Conservation (phyloP, 2,113 vertebrate genomes). For the Thalassoma bifasciatum region DNA sequence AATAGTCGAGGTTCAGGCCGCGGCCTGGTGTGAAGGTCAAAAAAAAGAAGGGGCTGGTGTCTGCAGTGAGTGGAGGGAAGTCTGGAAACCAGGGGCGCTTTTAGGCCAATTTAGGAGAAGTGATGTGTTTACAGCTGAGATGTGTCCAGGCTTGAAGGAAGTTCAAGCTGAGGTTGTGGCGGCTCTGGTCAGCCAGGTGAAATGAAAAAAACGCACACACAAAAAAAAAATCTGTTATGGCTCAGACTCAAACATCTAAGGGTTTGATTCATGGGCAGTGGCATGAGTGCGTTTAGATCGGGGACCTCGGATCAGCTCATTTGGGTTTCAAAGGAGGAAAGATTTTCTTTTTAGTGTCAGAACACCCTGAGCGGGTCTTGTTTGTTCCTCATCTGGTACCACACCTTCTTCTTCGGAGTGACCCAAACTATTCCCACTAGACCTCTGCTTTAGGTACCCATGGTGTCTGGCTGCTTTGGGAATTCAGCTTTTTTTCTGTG, state of each 20-base stretch:
- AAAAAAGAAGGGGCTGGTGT: conserved; percentile 50
- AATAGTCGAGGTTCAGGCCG: conserved; percentile 66
- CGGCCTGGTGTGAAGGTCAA: conserved; percentile 70
- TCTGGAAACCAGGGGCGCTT: conserved; percentile 62
- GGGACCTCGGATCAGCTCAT: conserved; percentile 60
- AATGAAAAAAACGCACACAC: neutral
- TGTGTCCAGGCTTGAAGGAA: conserved; percentile 52
- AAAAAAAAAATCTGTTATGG: conserved; percentile 27
- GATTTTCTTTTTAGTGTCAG: conserved; percentile 66
- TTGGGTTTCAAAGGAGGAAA: conserved; percentile 75
- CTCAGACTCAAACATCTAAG: conserved; percentile 45
- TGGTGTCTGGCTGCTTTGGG: conserved; percentile 46
- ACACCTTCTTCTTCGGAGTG: conserved; percentile 46
- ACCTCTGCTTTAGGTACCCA: conserved; percentile 30
- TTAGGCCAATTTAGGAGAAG: conserved; percentile 68
- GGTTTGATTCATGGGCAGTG: conserved; percentile 51
- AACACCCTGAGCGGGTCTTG: conserved; percentile 33
- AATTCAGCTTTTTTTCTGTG: conserved; percentile 52
- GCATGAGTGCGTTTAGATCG: conserved; percentile 33
- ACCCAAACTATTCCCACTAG: conserved; percentile 69
- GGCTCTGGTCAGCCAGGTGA: conserved; percentile 20
- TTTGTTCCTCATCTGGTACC: conserved; percentile 56
- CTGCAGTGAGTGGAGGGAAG: conserved; percentile 46
- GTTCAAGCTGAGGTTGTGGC: conserved; percentile 56
- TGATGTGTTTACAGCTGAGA: conserved; percentile 57